Conservation (phyloP, 2,888 invertebrate species). For the Helicoverpa assulta region DNA sequence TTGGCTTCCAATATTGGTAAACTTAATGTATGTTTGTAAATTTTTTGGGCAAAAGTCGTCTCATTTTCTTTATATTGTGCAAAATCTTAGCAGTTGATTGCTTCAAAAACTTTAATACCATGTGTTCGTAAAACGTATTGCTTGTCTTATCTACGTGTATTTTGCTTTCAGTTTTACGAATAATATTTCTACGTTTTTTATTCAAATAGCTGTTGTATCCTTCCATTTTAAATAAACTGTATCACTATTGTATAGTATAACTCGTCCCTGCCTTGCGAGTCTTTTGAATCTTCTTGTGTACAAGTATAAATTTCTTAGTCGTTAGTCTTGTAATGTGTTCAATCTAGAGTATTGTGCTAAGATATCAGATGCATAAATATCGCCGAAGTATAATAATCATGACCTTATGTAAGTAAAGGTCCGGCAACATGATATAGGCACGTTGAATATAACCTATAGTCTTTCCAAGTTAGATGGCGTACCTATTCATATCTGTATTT, state of each 20-base stretch:
- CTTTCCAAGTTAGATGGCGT: slow-evolving; percentile 17
- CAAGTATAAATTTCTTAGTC: slow-evolving; percentile 26
- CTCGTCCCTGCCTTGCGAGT: slow-evolving; percentile 11
- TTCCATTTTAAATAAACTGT: slow-evolving; percentile 8
- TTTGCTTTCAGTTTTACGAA: too few species aligned
- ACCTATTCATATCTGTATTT: slow-evolving; percentile 29
- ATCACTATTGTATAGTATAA: slow-evolving; percentile 26
- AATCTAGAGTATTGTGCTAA: slow-evolving; percentile 49
- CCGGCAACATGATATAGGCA: slow-evolving; percentile 37
- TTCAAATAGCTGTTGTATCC: too few species aligned
- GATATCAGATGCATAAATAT: too few species aligned
- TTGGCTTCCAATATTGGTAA: too few species aligned
- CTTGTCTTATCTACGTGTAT: too few species aligned
- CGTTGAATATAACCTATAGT: slow-evolving; percentile 12
- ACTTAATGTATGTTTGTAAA: too few species aligned
- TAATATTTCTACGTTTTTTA: too few species aligned
- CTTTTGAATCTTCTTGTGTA: slow-evolving; percentile 3
- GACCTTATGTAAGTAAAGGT: slow-evolving; percentile 1
- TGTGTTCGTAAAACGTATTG: too few species aligned
- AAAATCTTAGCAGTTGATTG: too few species aligned
- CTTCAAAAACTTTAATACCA: too few species aligned
- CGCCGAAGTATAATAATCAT: slow-evolving; percentile 1
- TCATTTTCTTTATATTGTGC: too few species aligned
- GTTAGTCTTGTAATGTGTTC: slow-evolving; percentile 59
- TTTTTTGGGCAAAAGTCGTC: too few species aligned